Percentiles rank a stretch among this genome's conserved stretches.
phyloP scores from a whole-genome alignment of 2,113 vertebrate species.

The Mohoua ochrocephala region DNA sequence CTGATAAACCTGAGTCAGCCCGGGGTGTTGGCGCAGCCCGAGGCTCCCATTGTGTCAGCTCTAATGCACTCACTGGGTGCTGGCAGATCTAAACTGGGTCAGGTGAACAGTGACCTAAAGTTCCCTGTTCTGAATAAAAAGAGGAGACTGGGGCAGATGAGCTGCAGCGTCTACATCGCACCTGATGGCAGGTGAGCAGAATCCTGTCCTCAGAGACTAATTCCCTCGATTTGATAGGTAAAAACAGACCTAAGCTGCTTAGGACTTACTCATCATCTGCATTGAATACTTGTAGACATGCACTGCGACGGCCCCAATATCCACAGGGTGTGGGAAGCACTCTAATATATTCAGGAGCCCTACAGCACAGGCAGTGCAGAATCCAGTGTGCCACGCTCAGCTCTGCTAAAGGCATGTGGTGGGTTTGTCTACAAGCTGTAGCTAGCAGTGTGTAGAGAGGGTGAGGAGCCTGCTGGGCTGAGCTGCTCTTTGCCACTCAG shows the following conservation, averaged over 20 bases:
- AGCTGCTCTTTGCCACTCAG: background rate
- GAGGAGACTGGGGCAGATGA: background rate
- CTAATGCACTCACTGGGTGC: background rate
- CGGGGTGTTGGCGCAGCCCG: background rate
- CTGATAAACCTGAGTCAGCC: background rate
- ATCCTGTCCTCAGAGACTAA: background rate
- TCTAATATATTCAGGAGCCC: background rate
- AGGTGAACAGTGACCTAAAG: background rate
- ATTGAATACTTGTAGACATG: background rate
- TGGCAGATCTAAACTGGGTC: background rate
- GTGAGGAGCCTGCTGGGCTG: background rate
- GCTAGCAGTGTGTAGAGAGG: background rate
- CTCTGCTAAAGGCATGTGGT: background rate
- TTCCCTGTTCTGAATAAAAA: background rate
- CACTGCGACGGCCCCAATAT: background rate
- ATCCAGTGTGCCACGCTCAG: accelerated
- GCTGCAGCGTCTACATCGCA: accelerated
- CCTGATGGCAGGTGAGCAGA: background rate
- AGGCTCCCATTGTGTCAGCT: background rate
- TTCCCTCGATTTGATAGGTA: accelerated
- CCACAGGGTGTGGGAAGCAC: background rate
- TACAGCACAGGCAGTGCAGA: background rate
- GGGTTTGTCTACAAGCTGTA: background rate
- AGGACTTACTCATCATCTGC: background rate
- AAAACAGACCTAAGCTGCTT: background rate